A percentile compares a stretch with the other conserved stretches of the same genome.
These are phyloP conservation scores for Styela clava DNA, from an alignment of 23 tunicate species.

Conservation along the genomic window DNA sequence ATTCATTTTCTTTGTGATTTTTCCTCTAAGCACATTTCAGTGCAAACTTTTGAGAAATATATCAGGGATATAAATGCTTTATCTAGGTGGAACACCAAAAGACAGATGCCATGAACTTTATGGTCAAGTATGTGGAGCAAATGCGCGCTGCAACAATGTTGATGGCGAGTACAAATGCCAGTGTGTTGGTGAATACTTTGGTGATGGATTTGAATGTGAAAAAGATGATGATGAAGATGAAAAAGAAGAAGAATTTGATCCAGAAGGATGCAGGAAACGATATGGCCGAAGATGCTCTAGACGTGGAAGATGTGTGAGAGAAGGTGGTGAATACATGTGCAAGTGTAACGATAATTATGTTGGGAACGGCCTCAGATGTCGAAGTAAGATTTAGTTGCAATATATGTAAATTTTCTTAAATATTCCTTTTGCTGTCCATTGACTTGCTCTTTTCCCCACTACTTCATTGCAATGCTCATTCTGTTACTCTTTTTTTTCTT, in stretches of 20 bases:
- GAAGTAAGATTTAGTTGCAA: slow-evolving; percentile 9
- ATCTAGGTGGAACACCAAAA: background rate
- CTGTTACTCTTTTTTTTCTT: no score
- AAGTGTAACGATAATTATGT: slow-evolving; percentile 7
- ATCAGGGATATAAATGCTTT: background rate
- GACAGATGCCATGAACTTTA: background rate
- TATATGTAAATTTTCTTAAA: background rate
- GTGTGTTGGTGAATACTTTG: background rate
- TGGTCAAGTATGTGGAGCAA: background rate
- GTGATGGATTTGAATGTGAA: slow-evolving; percentile 13
- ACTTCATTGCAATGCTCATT: no score
- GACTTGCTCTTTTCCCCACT: no score
- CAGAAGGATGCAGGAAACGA: background rate
- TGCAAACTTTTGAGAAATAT: background rate
- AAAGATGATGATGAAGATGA: background rate
- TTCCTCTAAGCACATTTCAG: background rate
- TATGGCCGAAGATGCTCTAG: slow-evolving; percentile 8
- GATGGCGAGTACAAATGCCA: slow-evolving; percentile 1
- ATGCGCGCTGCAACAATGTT: background rate
- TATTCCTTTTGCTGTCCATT: no score
- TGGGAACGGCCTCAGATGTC: slow-evolving; percentile 16
- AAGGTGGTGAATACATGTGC: background rate
- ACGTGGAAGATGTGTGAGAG: background rate
- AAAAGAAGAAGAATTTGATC: background rate
- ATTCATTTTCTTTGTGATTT: no score